Conservation (phyloP, 1,140 invertebrate genomes). For the Dolichoris vasculosae region DNA sequence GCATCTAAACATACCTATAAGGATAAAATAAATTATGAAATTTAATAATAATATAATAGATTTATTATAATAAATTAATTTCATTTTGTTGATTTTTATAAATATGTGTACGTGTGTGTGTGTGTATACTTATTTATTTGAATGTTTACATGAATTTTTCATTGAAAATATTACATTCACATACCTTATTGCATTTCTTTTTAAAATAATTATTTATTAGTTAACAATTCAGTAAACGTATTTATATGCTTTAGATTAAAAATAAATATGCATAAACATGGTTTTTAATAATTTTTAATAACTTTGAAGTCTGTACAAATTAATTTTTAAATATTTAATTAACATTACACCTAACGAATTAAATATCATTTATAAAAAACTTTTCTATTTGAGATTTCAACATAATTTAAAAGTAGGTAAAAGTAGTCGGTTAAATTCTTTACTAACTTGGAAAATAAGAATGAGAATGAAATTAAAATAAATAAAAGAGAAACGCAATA, state of each 20-base stretch:
- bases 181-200: no score
- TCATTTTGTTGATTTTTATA: no score
- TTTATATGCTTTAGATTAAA: no score
- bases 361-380: neutral
- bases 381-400: neutral
- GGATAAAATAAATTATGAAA: neutral
- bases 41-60: neutral
- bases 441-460: slow-evolving; percentile 11
- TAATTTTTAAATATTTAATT: neutral
- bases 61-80: no score
- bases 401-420: slow-evolving; percentile 19
- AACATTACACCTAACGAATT: neutral
- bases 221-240: no score
- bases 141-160: no score
- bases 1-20: neutral
- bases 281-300: no score
- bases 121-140: no score
- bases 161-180: no score
- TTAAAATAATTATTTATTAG: no score
- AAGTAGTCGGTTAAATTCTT: neutral
- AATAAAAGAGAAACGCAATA: neutral
- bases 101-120: no score
- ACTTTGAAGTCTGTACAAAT: neutral
- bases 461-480: neutral
- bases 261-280: no score